Base-by-base conservation (phyloP, 2,113 vertebrate genomes). In the Nesoenas mayeri region DNA sequence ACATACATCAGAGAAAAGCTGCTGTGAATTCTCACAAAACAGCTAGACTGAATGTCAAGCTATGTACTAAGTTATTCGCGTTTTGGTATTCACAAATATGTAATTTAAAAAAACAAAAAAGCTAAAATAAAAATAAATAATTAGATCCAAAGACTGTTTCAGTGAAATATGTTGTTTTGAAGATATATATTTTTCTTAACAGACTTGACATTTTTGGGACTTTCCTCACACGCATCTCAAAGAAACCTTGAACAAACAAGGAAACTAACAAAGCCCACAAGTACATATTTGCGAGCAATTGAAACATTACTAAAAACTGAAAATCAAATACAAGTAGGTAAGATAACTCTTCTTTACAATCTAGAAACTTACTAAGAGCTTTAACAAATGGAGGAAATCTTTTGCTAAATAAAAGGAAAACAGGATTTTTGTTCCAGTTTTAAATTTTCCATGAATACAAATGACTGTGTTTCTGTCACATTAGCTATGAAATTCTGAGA, bases 161-260 rank as follows among this genome's bases (percentile, higher is more conserved):
- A 42, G 10, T 79, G 34, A 67, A 67, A 67, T 78, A 42, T 66
- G 34, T 2, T 12, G 0, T 18, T 81, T 82, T 79, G 20, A 88
- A 85, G 8, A 64, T 34, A 36, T 66, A 26, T 51, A 3, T 12
- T 79, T 75, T 85, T 64, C 19, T 60, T 69, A 82, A 22, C 2
- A 51, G 3, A 67, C 14, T 70, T 70, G n/a, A 3, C 8, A 70
- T 70, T 88, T 72, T 21, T 2, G 11, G 24, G 14, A 29, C 11
- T 36, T 19, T 3, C 28, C 4, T 5, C 10, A 16, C 5, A 7
- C 11, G 19, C 44, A 47, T 1, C 2, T 3, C 21, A 2, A 28
- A 38, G 67, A 18, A 9, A 9, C 18, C 44, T 47, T 18, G 18
- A 47, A 47, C 44, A 47, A 1, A 56, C 12, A 42, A 36, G 28